Evolutionary conservation across 30 jellyfish, hydroid and myxozoan genomes (phyloP).

Genomic region (Sanderia malayensis): DNA sequence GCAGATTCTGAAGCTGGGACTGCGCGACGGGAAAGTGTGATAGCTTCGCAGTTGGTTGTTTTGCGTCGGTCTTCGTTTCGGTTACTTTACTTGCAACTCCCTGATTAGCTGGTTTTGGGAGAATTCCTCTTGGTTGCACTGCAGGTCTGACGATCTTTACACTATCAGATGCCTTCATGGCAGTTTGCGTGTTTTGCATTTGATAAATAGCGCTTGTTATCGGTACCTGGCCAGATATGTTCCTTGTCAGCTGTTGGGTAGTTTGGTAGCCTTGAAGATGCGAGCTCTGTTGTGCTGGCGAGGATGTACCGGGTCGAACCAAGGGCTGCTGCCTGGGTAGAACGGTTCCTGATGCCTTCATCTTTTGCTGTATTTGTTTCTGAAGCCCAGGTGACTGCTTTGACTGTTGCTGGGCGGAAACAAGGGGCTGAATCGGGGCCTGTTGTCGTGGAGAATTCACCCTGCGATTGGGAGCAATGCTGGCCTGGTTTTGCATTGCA

Average conservation of each 20-base stretch:
- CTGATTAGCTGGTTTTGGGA: slow-evolving; percentile 25
- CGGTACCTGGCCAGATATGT: background rate
- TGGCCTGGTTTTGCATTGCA: background rate
- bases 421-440: background rate
- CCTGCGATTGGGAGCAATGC: background rate
- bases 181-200: background rate
- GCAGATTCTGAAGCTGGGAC: slow-evolving; percentile 20
- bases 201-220: background rate
- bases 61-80: background rate
- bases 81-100: background rate
- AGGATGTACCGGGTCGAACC: background rate
- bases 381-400: background rate
- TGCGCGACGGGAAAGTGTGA: slow-evolving; percentile 49
- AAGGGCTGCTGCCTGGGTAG: slow-evolving; percentile 21
- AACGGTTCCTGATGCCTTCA: slow-evolving; percentile 10
- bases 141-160: slow-evolving; percentile 51
- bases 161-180: slow-evolving; percentile 6
- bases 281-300: slow-evolving; percentile 10
- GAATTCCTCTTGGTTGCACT: slow-evolving; percentile 33
- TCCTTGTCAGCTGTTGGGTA: slow-evolving; percentile 11
- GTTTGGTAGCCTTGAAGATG: background rate
- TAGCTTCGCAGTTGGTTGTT: slow-evolving; percentile 16
- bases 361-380: background rate
- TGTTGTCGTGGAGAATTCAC: slow-evolving; percentile 16
- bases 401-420: slow-evolving; percentile 3